Evolutionary conservation across 2,888 invertebrate species (phyloP), one percentile per base, ranked within the genome.

Genomic region (Parthenolecanium corni): DNA sequence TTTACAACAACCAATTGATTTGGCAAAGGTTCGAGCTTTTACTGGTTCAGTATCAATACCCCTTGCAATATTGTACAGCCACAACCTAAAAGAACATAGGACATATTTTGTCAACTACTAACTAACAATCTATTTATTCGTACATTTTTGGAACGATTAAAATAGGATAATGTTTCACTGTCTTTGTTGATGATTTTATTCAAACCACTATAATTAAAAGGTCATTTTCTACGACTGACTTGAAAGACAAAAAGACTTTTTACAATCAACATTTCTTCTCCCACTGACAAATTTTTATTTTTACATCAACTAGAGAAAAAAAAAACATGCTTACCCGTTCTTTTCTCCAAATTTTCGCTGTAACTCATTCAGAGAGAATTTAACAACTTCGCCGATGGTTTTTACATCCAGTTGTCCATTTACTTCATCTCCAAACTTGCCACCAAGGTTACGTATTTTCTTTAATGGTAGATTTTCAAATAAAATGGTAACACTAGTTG

Each of bases 1-100:
- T 75, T 97, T 97, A 72, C 92, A 89, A 70, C 94, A 94, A 0
- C 94, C 96, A 69, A 97, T 91, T 58, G 94, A 94, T 74, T 95
- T 94, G 0, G 92, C 81, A 62, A 92, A 80, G 66, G 91, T 83
- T 67, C 91, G 81, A 0, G 85, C 82, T 65, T 82, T 84, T 0
- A 97, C 96, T 14, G 87, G 84, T 70, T 96, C 96, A 66, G 82
- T 74, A 71, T 96, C 93, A 62, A 89, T 81, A 1, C 96, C 96
- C 66, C 86, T 80, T 2, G 89, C 86, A 66, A 95, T 83, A 69
- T 89, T 83, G 72, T 86, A 87, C 31, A 95, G 72, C 91, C 92
- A 95, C 3, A 78, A 76, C 14, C 90, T 90, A 70, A 53, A 73
- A 52, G 52, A 68, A 75, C 73, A 77, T 52, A 6, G 11, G 14